Base-by-base conservation (phyloP, 1,140 invertebrate species). In the Scaptomyza montana region DNA sequence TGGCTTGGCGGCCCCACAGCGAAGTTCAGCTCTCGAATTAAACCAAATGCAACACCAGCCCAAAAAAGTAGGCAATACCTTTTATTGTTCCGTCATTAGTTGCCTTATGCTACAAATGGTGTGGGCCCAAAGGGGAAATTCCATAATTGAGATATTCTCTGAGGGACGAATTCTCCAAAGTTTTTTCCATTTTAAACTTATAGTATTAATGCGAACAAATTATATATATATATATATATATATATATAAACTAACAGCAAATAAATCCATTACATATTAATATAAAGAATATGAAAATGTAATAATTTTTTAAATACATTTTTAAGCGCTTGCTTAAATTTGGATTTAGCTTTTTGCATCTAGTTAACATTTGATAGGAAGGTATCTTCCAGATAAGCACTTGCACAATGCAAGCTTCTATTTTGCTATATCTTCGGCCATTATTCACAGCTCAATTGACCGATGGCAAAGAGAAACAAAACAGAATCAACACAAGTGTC, bases 31-130 rank as follows among this genome's bases (percentile, higher is more conserved):
- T 25, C 8, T 1, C 12, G 10, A 53, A n/a, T 16, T 28, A 25
- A 53, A 30, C n/a, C 50, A 25, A 10, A 10, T 55, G 62, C 43
- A 47, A 25, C 41, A 55, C 28, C 33, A 36, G 33, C 33, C 54
- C 9, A 60, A 73, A 72, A 73, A 65, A 55, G 33, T 67, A 54
- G 56, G 30, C 55, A 61, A 61, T 25, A 25, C 30, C 54, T 67
- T 68, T 55, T 47, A 50, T 54, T 69, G 50, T 16, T 9, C n/a
- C 33, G 6, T 10, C 7, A 70, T 70, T 73, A 49, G 68, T 61
- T 71, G 69, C n/a, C 46, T 13, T 13, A 45, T 57, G 68, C 53
- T 36, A 30, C 36, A 39, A 39, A 39, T 7, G 9, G 3, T 9
- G 36, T 12, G 10, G 9, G 0, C 36, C 36, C 36, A 28, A 30